A percentile compares a stretch with the other conserved stretches of the same genome.
Evolutionary conservation across 2,888 invertebrate species (phyloP).

Genomic region (Hyposoter didymator): DNA sequence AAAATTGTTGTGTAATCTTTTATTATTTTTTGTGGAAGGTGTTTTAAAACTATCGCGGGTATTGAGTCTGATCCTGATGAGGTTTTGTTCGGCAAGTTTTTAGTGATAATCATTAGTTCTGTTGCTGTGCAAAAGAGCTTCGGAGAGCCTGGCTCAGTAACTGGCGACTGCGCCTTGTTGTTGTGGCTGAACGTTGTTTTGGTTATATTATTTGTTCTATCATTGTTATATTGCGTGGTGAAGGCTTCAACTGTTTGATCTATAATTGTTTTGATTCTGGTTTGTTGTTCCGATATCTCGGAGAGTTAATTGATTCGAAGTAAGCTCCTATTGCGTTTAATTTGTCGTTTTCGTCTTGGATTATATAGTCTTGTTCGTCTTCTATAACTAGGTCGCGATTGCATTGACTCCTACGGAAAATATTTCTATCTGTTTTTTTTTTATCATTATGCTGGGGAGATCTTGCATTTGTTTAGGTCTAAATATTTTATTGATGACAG

Average conservation of each 20-base stretch:
- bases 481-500: conserved; percentile 17
- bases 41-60: conserved; percentile 10
- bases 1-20: conserved; percentile 10
- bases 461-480: background rate
- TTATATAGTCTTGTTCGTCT: background rate
- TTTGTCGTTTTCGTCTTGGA: background rate
- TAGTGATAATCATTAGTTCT: background rate
- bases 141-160: background rate
- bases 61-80: conserved; percentile 25
- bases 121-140: background rate
- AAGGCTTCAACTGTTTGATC: conserved; percentile 5
- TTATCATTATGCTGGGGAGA: background rate
- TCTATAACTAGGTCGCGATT: background rate
- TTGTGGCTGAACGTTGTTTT: conserved; percentile 2
- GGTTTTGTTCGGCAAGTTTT: conserved; percentile 61
- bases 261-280: conserved; percentile 18
- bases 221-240: conserved; percentile 16
- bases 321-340: conserved; percentile 2
- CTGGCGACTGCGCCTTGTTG: conserved; percentile 33
- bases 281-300: conserved; percentile 11
- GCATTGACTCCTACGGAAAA: background rate
- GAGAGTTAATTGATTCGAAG: conserved; percentile 32
- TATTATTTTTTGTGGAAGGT: background rate
- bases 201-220: conserved; percentile 23
- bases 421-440: background rate